Conservation (phyloP, 2,797 vertebrate genomes). For the Carapus acus region DNA sequence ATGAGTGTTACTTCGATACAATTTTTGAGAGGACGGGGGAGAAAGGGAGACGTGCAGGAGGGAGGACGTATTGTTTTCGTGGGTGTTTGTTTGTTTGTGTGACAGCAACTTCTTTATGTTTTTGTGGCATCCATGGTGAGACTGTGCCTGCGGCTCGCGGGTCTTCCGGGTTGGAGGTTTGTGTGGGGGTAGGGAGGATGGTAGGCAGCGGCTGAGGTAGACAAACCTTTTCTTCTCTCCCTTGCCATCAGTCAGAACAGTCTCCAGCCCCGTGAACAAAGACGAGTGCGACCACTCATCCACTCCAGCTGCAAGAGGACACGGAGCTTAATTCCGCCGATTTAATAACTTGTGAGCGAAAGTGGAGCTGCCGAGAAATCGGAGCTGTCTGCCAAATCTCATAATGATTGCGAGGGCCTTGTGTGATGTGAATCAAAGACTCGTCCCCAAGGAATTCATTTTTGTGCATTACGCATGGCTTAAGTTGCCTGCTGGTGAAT, state of each 20-base stretch:
- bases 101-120: constrained; percentile 23
- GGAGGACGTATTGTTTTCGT: constrained; percentile 10
- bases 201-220: constrained; percentile 7
- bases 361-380: constrained; percentile 28
- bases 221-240: constrained; percentile 48
- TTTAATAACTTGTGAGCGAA: constrained; percentile 45
- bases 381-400: constrained; percentile 18
- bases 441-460: constrained; percentile 14
- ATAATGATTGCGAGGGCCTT: constrained; percentile 38
- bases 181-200: not conserved
- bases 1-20: no score
- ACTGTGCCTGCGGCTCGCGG: constrained; percentile 38
- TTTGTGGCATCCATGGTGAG: constrained; percentile 31
- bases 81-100: constrained; percentile 37
- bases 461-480: constrained; percentile 25
- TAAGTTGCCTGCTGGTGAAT: constrained; percentile 40
- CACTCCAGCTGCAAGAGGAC: constrained; percentile 36
- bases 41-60: constrained; percentile 22
- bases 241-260: constrained; percentile 59
- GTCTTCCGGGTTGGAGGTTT: no score
- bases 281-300: constrained; percentile 48
- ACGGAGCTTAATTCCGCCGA: constrained; percentile 24
- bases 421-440: constrained; percentile 19
- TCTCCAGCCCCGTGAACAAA: constrained; percentile 63
- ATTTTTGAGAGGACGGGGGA: no score